A percentile compares a stretch with the other conserved stretches of the same genome.
phyloP scores from a whole-genome alignment of 2,888 invertebrate species.

The Panzeria rudis region DNA sequence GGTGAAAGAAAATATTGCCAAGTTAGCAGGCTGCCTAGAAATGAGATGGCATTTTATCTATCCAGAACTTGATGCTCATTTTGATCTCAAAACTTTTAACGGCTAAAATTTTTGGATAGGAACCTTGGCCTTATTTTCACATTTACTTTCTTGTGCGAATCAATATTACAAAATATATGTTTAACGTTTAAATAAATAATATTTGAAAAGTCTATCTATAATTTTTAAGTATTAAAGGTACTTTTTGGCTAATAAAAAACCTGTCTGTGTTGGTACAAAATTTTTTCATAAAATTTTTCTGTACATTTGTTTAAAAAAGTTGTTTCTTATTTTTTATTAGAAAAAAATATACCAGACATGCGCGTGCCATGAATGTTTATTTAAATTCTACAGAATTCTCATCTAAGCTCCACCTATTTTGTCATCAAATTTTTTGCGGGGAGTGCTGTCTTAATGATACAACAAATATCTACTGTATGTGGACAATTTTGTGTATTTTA shows the following conservation, averaged over 20 bases:
- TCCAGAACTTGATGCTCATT: too few species aligned
- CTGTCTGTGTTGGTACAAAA: neutral
- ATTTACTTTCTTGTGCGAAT: too few species aligned
- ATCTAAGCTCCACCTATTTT: conserved; percentile 59
- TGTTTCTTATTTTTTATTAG: neutral
- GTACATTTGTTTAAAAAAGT: neutral
- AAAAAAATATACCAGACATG: conserved; percentile 50
- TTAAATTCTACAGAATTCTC: conserved; percentile 36
- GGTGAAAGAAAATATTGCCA: too few species aligned
- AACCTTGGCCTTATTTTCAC: too few species aligned
- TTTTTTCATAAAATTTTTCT: conserved; percentile 9
- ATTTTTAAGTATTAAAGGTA: conserved; percentile 17
- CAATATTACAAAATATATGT: too few species aligned
- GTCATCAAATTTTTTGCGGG: neutral
- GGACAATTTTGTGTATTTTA: conserved; percentile 22
- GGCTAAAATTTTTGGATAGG: too few species aligned
- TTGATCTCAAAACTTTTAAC: too few species aligned
- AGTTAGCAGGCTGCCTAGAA: too few species aligned
- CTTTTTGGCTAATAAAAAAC: conserved; percentile 15
- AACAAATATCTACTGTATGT: neutral
- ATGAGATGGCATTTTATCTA: too few species aligned
- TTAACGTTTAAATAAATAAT: too few species aligned
- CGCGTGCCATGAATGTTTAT: conserved; percentile 44
- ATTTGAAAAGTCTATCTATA: too few species aligned
- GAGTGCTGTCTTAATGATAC: conserved; percentile 18